Base-by-base conservation (phyloP, 2,888 invertebrate species). In the Scaptomyza cyrtandrae region DNA sequence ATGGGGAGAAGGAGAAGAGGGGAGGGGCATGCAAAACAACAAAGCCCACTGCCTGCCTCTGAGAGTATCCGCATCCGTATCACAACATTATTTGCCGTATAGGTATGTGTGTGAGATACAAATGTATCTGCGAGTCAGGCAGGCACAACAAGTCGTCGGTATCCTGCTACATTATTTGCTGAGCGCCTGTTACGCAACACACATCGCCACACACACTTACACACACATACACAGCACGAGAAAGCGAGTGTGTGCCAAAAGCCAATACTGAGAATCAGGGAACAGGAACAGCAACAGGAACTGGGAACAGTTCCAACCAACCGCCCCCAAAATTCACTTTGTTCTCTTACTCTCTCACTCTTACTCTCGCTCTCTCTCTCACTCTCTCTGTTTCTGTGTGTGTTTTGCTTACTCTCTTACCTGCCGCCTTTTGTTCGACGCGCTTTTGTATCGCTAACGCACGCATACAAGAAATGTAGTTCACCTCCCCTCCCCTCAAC, bases 121-220 rank as follows among this genome's bases (percentile, higher is more conserved):
- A 75, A 75, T 80, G 78, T 87, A 76, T 75, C 81, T 86, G 63
- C 45, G 63, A 49, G 43, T 31, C 10, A 44, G 46, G 37, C 33
- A 35, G 65, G 56, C 63, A 78, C 75, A 75, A 75, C 75, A 78
- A 78, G 75, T 78, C 74, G 75, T 78, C 74, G 79, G 52, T 39
- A 39, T 73, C 65, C 69, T 69, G 54, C 44, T 16, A 58, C 58
- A 6, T 52, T 57, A 44, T 59, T 83, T 78, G 66, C 85, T 85
- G 85, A 6, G 84, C 85, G 81, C 85, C 85, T 88, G 85, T 53
- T 84, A 78, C 62, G 68, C 73, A 75, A 84, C 85, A 86, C 85
- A 85, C 89, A 80, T 77, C 60, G 63, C 49, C 71, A 74, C 87
- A 88, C 85, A 88, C 88, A 88, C 85, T 70, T 70, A 52, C 71